Conservation (phyloP, 2,113 vertebrate genomes). For the Ceyx cyanopectus region DNA sequence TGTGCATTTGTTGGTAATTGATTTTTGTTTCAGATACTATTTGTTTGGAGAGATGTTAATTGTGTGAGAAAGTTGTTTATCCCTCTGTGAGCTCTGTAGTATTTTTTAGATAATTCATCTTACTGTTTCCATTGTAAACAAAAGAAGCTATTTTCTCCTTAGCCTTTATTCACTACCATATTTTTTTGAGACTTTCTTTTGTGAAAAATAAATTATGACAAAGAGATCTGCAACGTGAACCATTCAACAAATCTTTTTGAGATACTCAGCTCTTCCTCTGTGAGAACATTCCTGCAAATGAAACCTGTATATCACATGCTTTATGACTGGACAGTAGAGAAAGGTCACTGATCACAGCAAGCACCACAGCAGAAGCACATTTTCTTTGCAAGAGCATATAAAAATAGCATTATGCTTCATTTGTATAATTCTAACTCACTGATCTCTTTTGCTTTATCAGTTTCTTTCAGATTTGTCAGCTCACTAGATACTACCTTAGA, state of each 20-base stretch:
- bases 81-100: background rate
- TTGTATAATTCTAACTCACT: background rate
- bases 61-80: background rate
- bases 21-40: slow-evolving; percentile 11
- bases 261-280: background rate
- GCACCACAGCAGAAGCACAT: background rate
- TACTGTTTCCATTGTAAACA: background rate
- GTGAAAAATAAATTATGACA: background rate
- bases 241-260: background rate
- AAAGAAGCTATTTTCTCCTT: background rate
- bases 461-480: background rate
- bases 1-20: background rate
- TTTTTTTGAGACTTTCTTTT: background rate
- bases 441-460: background rate
- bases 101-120: background rate
- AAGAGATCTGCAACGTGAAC: background rate
- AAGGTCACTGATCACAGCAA: background rate
- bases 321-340: background rate
- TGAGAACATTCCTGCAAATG: background rate
- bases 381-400: background rate
- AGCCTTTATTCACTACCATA: background rate
- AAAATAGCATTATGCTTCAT: background rate
- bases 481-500: background rate
- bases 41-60: background rate
- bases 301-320: background rate